phyloP scores from a whole-genome alignment of 1,140 invertebrate species.

The Penaeus japonicus region DNA sequence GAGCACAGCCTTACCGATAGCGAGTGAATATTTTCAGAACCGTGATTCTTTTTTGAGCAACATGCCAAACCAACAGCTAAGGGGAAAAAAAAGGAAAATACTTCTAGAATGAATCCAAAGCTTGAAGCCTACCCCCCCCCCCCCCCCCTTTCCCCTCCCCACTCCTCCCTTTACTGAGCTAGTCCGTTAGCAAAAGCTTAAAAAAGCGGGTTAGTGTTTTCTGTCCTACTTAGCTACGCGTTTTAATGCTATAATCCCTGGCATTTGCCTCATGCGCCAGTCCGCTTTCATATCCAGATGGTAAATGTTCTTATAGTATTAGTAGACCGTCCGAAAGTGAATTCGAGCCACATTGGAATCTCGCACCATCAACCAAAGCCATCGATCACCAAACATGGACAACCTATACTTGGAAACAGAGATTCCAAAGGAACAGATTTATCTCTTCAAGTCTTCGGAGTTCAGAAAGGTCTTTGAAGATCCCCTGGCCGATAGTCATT shows the following conservation, averaged over 20 bases:
- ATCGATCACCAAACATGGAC: neutral
- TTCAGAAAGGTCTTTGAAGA: too few relatives aligned
- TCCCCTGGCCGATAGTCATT: too few relatives aligned
- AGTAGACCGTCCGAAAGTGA: neutral
- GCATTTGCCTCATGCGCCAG: neutral
- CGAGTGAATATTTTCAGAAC: too few relatives aligned
- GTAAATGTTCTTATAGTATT: neutral
- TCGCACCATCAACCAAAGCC: neutral
- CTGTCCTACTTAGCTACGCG: neutral
- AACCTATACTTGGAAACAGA: too few relatives aligned
- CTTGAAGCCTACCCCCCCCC: neutral
- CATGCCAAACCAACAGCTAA: too few relatives aligned
- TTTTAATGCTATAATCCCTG: neutral
- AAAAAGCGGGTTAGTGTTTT: constrained; percentile 7
- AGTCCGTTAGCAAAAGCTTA: neutral
- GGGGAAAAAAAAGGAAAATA: too few relatives aligned
- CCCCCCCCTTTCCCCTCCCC: neutral
- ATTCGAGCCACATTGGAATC: too few relatives aligned
- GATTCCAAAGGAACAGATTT: too few relatives aligned
- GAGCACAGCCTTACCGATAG: too few relatives aligned
- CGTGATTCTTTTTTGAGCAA: too few relatives aligned
- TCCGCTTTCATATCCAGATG: neutral
- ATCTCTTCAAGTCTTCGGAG: too few relatives aligned
- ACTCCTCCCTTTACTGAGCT: neutral
- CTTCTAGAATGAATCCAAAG: too few relatives aligned